Percentiles rank a stretch among this genome's conserved stretches.
These are phyloP conservation scores for Hyposoter dolosus DNA, from an alignment of 2,888 invertebrate genomes.

Conservation along the genomic window DNA sequence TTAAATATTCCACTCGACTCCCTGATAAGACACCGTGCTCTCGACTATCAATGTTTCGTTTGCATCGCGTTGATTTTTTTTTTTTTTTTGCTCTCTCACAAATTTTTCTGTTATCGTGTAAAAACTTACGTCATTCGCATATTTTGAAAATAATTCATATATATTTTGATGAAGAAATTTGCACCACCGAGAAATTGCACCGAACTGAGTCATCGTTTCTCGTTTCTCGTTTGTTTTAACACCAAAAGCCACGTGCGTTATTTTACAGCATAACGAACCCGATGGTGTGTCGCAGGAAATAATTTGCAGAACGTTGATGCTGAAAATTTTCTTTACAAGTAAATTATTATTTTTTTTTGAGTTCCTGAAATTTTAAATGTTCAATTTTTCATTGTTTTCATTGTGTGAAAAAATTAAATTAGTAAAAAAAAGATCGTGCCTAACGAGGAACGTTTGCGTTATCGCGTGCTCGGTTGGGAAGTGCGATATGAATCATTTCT, in stretches of 20 bases:
- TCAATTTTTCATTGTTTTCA: background rate
- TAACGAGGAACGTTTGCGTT: conserved; percentile 7
- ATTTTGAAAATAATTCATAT: background rate
- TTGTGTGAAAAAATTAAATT: conserved; percentile 3
- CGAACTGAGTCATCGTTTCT: conserved; percentile 9
- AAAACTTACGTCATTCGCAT: background rate
- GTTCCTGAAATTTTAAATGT: too few species aligned
- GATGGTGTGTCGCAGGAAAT: background rate
- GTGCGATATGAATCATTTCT: conserved; percentile 37
- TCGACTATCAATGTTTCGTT: background rate
- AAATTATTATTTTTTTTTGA: too few species aligned
- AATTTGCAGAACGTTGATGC: background rate
- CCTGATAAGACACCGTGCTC: background rate
- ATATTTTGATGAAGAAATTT: conserved; percentile 1
- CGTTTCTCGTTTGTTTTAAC: conserved; percentile 5
- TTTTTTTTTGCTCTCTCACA: background rate
- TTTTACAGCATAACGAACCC: conserved; percentile 3
- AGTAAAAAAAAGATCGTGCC: background rate
- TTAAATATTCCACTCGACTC: background rate
- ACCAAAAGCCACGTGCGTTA: background rate
- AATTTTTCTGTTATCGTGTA: background rate
- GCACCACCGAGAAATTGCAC: background rate
- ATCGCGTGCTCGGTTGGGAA: conserved; percentile 9
- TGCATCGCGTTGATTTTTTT: background rate
- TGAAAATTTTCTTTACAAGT: too few species aligned